Evolutionary conservation across 2,113 vertebrate species (phyloP), one percentile per base, ranked within the genome.

Genomic region (Phasianus colchicus): DNA sequence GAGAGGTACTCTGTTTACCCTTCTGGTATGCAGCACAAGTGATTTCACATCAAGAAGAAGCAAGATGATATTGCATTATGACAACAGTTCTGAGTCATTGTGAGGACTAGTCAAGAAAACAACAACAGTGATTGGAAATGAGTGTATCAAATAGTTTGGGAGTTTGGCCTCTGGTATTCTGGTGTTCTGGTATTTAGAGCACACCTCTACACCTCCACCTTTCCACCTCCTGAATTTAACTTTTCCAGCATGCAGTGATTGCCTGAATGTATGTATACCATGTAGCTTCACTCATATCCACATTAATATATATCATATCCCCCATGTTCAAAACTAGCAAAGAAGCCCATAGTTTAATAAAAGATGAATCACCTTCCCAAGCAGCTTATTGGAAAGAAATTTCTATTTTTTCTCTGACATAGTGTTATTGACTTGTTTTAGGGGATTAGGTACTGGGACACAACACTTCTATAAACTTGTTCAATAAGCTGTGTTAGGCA

Each of bases 371-470:
- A 91, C 30, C 40, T 83, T 93, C 10, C 21, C 34, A 83, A 88
- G 76, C 16, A 83, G 11, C 36, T 86, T 67, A 42, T 83, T 79
- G 54, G 4, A 4, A 36, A 66, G 3, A 34, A 71, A 34, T 14
- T 45, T 84, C 55, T 58, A 58, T 25, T 1, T 55, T 80, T 88
- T 50, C n/a, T 90, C 58, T 81, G 57, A 17, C 30, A 69, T 58
- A 86, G 20, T 22, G 89, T 88, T 86, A 64, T 91, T 94, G 85
- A 80, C 83, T 61, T 86, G 3, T 92, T 96, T 94, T 80, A 9
- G 52, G 55, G 69, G 72, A 90, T 95, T 96, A 92, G 47, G 25
- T 89, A 61, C 57, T 0, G 2, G 76, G 69, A 86, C 52, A 64
- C 11, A 19, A 67, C 45, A 55, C 75, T 95, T 89, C 60, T 52